Evolutionary conservation across 1,140 invertebrate species (phyloP).

Genomic region (Leptinotarsa texana): DNA sequence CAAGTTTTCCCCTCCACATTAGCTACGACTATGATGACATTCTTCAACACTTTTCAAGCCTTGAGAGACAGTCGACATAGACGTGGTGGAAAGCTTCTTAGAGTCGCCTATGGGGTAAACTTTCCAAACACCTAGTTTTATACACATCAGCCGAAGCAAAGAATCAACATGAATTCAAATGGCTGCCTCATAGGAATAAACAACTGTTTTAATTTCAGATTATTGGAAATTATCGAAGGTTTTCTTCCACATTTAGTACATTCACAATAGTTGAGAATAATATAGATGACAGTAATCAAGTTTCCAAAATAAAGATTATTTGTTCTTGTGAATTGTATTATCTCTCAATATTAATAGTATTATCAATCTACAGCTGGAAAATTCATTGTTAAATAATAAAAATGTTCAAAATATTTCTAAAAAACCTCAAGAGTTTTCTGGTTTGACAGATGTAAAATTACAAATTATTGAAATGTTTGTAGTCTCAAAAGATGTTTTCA

Average conservation of each 20-base stretch:
- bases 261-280: no score
- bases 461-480: no score
- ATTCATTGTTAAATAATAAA: no score
- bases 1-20: neutral
- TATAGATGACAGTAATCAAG: no score
- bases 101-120: neutral
- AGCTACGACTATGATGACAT: conserved; percentile 17
- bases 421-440: no score
- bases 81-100: conserved; percentile 17
- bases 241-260: neutral
- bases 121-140: neutral
- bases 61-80: conserved; percentile 10
- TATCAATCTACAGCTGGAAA: no score
- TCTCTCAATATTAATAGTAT: no score
- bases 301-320: no score
- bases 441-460: no score
- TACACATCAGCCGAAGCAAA: conserved; percentile 1
- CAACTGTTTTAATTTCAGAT: neutral
- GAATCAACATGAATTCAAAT: neutral
- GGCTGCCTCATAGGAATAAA: neutral
- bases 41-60: conserved; percentile 11
- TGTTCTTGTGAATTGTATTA: no score
- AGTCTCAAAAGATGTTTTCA: no score
- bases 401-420: no score
- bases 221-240: neutral